A percentile compares a stretch with the other conserved stretches of the same genome.
phyloP scores from a whole-genome alignment of 2,888 invertebrate genomes.

The Polymixis flavicincta region DNA sequence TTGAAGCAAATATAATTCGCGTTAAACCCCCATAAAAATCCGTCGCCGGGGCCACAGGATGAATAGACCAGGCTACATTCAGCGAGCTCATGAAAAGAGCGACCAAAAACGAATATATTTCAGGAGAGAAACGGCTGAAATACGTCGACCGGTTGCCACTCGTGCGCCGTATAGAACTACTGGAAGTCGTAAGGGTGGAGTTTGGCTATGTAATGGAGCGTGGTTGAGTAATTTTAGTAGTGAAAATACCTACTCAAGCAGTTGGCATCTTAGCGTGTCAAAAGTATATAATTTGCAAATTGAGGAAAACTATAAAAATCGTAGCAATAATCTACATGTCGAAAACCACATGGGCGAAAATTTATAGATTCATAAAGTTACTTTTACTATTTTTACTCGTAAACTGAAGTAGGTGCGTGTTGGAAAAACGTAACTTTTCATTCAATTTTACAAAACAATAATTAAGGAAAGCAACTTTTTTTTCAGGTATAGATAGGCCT shows the following conservation, averaged over 20 bases:
- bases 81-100: conserved; percentile 87
- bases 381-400: no score
- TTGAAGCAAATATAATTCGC: conserved; percentile 84
- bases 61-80: conserved; percentile 87
- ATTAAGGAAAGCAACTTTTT: no score
- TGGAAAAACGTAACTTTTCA: no score
- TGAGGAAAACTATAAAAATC: not conserved
- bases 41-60: conserved; percentile 80
- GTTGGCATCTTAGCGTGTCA: not conserved
- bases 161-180: conserved; percentile 61
- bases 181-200: conserved; percentile 64
- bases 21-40: conserved; percentile 87
- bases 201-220: conserved; percentile 18
- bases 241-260: no score
- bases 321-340: not conserved
- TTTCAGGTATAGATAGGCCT: no score
- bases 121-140: conserved; percentile 84
- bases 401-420: no score
- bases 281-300: not conserved
- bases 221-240: not conserved
- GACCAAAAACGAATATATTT: conserved; percentile 87
- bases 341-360: no score
- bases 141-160: conserved; percentile 79
- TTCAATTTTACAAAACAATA: no score
- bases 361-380: no score